These are phyloP conservation scores for Bombycilla garrulus DNA, from an alignment of 2,113 vertebrate genomes.

Conservation along the genomic window DNA sequence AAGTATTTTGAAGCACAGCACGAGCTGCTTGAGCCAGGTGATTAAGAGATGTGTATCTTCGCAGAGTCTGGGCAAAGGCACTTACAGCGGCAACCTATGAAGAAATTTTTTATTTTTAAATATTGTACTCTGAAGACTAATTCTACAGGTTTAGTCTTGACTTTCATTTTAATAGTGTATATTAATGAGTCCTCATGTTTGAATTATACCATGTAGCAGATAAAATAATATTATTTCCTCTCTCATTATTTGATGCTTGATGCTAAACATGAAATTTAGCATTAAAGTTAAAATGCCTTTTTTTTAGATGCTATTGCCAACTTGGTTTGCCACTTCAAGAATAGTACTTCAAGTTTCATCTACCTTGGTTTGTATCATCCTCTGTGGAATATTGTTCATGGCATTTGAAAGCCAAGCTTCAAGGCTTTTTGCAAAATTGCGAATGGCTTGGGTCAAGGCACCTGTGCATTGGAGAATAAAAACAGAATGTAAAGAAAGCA, in stretches of 20 bases:
- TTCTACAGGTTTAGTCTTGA: not conserved
- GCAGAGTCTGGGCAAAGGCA: slow-evolving; percentile 97
- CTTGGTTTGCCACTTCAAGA: not conserved
- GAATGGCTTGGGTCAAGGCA: slow-evolving; percentile 99
- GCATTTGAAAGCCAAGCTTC: slow-evolving; percentile 98
- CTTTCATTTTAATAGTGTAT: not conserved
- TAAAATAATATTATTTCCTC: slow-evolving; percentile 24
- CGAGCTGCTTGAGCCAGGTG: slow-evolving; percentile 98
- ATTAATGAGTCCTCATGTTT: not conserved
- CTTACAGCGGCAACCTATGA: slow-evolving; percentile 93
- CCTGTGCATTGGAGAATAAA: slow-evolving; percentile 78
- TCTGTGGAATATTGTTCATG: slow-evolving; percentile 98
- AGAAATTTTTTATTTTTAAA: not conserved
- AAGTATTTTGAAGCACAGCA: slow-evolving; percentile 97
- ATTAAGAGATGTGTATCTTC: slow-evolving; percentile 98
- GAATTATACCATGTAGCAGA: not conserved
- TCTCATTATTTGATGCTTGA: not conserved
- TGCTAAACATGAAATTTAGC: not conserved
- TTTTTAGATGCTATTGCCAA: not conserved
- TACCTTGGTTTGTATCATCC: slow-evolving; percentile 98
- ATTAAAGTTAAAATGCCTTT: not conserved
- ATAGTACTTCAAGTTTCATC: not conserved
- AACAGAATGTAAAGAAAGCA: slow-evolving; percentile 58
- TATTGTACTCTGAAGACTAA: not conserved
- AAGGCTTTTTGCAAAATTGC: slow-evolving; percentile 99